Evolutionary conservation across 1,140 invertebrate genomes (phyloP), one percentile per base, ranked within the genome.

Genomic region (Anoplophora glabripennis): DNA sequence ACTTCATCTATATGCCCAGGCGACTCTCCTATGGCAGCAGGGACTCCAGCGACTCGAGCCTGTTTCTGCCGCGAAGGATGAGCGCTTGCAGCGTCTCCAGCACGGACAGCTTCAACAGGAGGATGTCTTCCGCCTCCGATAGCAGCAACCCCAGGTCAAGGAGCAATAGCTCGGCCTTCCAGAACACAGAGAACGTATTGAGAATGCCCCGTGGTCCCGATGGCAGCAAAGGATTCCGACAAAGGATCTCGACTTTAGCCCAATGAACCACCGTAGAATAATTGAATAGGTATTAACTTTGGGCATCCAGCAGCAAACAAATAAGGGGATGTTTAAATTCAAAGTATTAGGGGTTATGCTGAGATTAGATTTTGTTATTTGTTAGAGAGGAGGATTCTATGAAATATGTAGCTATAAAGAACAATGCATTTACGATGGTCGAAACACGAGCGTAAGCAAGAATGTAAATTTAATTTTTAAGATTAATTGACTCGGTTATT

Each of bases 121-220:
- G 84, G 61, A 68, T 79, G 28, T 83, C 81, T 2, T 80, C 77
- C 48, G 81, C 73, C 48, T 78, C 77, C 0, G 78, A 79, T 3
- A 76, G 69, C 36, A 78, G 80, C 35, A 66, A 71, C 14, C 67
- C 69, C 7, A 62, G 82, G 18, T 78, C 81, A 0, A 76, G 81
- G 52, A 83, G 80, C 59, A 84, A 83, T 62, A 83, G 80, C 55
- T 71, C 78, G 35, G 76, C 79, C 4, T 71, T 76, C 75, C 72
- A 76, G 49, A 80, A 80, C 65, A 79, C 80, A 12, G 86, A 87
- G 45, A 86, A 87, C 61, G 81, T 90, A 11, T 79, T 91, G n/a
- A 81, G 92, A 35, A 80, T 89, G 73, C 92, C 92, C 0, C 81
- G 84, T 55, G 92, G 90, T 7, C 92, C 92, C 3, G 91, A 93